Evolutionary conservation across 2,113 vertebrate species (phyloP).

Genomic region (Rhizomys pruinosus): DNA sequence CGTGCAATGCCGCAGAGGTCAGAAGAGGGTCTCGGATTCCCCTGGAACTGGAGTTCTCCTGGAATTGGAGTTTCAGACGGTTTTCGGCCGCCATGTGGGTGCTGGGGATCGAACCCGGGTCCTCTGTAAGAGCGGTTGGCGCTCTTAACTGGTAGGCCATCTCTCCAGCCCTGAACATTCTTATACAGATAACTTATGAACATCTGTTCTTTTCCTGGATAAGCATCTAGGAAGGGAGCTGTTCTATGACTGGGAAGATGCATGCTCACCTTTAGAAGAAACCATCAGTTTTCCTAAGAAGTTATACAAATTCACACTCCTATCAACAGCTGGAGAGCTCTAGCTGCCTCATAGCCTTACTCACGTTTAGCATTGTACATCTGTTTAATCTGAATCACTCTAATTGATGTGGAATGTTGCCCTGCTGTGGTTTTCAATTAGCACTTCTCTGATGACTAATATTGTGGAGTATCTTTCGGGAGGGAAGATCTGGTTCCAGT

Average conservation of each 20-base stretch:
- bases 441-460: constrained; percentile 29
- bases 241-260: neutral
- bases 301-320: neutral
- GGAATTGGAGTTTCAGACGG: no score
- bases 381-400: neutral
- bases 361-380: neutral
- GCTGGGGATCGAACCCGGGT: no score
- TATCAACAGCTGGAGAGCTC: neutral
- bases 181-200: neutral
- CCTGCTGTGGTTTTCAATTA: constrained; percentile 14
- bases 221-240: neutral
- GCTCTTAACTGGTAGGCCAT: no score
- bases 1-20: no score
- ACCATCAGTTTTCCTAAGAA: neutral
- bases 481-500: neutral
- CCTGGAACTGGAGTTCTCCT: no score
- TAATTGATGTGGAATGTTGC: neutral
- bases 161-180: no score
- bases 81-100: no score
- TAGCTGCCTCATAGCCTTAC: neutral
- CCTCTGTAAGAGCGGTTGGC: no score
- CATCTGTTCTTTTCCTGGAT: constrained; percentile 35
- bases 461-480: neutral
- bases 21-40: no score
- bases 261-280: neutral